Evolutionary conservation across 1,140 invertebrate genomes (phyloP).

Genomic region (Penaeus vannamei): DNA sequence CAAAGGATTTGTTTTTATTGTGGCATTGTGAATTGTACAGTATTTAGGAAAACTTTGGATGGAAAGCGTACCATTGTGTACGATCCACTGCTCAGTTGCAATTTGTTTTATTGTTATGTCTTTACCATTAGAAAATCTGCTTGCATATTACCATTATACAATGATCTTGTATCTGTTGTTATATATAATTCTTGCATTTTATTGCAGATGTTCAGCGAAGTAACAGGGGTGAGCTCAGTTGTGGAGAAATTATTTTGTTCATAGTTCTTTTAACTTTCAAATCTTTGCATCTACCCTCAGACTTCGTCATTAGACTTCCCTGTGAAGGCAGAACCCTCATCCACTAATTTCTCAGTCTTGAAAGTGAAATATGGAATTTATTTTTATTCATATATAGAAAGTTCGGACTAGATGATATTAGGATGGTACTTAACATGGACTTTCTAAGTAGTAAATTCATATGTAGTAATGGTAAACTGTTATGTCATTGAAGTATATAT

Average conservation of each 20-base stretch:
- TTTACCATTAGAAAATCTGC: background rate
- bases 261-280: conserved; percentile 46
- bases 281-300: conserved; percentile 53
- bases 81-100: background rate
- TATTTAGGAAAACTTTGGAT: too few relatives aligned
- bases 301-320: conserved; percentile 42
- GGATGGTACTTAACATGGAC: too few relatives aligned
- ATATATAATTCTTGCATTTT: conserved; percentile 27
- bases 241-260: conserved; percentile 38
- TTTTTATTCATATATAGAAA: background rate
- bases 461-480: too few relatives aligned
- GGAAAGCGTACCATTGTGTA: too few relatives aligned
- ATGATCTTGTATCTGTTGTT: background rate
- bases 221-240: conserved; percentile 66
- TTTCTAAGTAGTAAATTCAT: too few relatives aligned
- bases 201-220: conserved; percentile 68
- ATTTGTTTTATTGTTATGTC: background rate
- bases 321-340: conserved; percentile 53
- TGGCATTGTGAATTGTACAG: too few relatives aligned
- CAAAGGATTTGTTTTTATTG: too few relatives aligned
- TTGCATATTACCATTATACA: background rate
- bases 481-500: too few relatives aligned
- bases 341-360: conserved; percentile 26
- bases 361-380: conserved; percentile 42
- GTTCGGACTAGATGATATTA: too few relatives aligned